Evolutionary conservation across 2,888 invertebrate genomes (phyloP), one percentile per base, ranked within the genome.

Genomic region (Glaucopsyche alexis): DNA sequence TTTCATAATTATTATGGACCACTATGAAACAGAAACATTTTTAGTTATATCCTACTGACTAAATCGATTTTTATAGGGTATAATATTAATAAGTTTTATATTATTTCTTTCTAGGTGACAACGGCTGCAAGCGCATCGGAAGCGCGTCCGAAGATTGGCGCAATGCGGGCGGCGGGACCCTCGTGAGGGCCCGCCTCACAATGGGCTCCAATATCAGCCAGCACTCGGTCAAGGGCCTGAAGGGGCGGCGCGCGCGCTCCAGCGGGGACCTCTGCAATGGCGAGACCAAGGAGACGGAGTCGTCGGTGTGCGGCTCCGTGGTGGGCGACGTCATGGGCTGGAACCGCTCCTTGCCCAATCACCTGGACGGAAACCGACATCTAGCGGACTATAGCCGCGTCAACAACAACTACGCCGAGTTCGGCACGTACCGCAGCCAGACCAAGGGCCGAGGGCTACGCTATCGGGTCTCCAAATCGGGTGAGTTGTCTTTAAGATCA

Each of bases 121-220:
- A 79, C 80, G 81, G 80, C 76, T 81, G 80, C 77, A 81, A 81
- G 69, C 78, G 79, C 75, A 83, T 77, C 77, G 83, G 79, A 47
- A 81, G 81, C 78, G 81, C 80, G 67, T 80, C 80, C 74, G 80
- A 85, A 80, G 82, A 79, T 80, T 81, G 88, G 80, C 87, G 84
- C 80, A 79, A 90, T 88, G 89, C 80, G 82, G 86, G 81, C 81
- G 90, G 90, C 90, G 91, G 91, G 90, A 84, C 91, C 90, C 85
- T 81, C 83, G 76, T 91, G 85, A 90, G 90, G 89, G 89, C 88
- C 89, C 90, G 89, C 90, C 90, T 83, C 83, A 94, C 88, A 82
- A 96, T 96, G 96, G 96, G 96, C 85, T 96, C 96, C 76, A 96
- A 96, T 94, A 95, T 96, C 84, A 96, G 96, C 93, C 95, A 96